Evolutionary conservation across 2,113 vertebrate genomes (phyloP), one percentile per base, ranked within the genome.

Genomic region (Onychostoma macrolepis): DNA sequence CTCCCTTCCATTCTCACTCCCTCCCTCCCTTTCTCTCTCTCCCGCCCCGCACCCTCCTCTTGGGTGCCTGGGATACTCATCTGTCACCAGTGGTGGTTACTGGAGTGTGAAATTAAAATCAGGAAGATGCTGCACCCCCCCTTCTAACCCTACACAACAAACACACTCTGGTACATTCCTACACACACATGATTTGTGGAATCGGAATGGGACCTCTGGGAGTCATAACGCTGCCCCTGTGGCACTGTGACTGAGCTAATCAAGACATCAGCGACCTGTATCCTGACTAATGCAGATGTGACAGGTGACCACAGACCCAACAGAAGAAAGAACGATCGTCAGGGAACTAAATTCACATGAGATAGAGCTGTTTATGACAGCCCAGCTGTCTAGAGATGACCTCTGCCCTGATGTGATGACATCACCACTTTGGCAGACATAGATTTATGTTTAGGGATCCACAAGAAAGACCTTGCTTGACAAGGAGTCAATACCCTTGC

Each of bases 41-140:
- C 63, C 43, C 45, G 8, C 9, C 21, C 83, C 41, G 12, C 69
- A 13, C 84, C 85, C 82, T 61, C 87, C 86, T 85, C 89, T 85
- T 91, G 87, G 67, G 89, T 90, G 63, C 93, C 90, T 94, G 92
- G 93, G 92, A 93, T 95, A 93, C 87, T 95, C 95, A 97, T 97
- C 95, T 72, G 93, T 97, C 97, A 96, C 94, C 93, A 95, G 90
- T 88, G 86, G 92, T 74, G 93, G 93, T 92, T 91, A 92, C 93
- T 95, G 92, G 93, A 92, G 93, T 93, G 94, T 97, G 96, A 97
- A 97, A 97, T 97, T 97, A 96, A 96, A 97, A 96, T 96, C 94
- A 89, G 91, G 84, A 81, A 84, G 83, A 67, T 90, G 48, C 67
- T 87, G 30, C 67, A 74, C 69, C 45, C 83, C 82, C 76, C 85